Base-by-base conservation (phyloP, 2,888 invertebrate species). In the Temnothorax rugatulus region DNA sequence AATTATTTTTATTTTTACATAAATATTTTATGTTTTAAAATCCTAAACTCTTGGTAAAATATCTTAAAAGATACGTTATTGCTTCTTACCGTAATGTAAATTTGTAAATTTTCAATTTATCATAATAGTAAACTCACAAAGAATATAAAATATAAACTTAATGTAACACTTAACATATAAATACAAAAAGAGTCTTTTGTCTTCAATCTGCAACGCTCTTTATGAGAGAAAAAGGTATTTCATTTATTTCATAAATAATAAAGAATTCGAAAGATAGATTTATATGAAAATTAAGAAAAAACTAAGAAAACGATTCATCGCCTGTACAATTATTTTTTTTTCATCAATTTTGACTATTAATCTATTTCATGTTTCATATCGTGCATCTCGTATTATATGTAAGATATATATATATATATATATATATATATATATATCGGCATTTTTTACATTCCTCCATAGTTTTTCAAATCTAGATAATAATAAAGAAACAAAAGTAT, bases 1-100 rank as follows among this genome's bases (percentile, higher is more conserved):
- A 71, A 61, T 68, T 66, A 38, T 29, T 81, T 83, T 81, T 68
- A 47, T 83, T 57, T 83, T 59, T 50, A 68, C 57, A 50, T 79
- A 79, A 57, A 18, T 9, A 66, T 64, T 52, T 64, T 82, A 9
- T 52, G 38, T 50, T 50, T 47, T 25, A 13, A 64, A 41, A 71
- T 7, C 7, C 5, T 59, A 79, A 71, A 71, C 4, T 64, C 41
- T 57, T 79, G 34, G 9, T 71, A 47, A 71, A 71, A 18, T 76
- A 76, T 59, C n/a, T 59, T 57, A 52, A 25, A 38, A 71, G 13
- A 59, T 47, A 79, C 29, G 15, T 79, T 59, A 79, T 59, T 79
- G 59, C 34, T 59, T 21, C 13, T 47, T 47, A 71, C 15, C 18
- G 29, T 0, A 29, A 29, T 29, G 18, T 59, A 71, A 18, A 44